Evolutionary conservation across 1,140 invertebrate species (phyloP), one percentile per base, ranked within the genome.

Genomic region (Mycetomoellerius zeteki): DNA sequence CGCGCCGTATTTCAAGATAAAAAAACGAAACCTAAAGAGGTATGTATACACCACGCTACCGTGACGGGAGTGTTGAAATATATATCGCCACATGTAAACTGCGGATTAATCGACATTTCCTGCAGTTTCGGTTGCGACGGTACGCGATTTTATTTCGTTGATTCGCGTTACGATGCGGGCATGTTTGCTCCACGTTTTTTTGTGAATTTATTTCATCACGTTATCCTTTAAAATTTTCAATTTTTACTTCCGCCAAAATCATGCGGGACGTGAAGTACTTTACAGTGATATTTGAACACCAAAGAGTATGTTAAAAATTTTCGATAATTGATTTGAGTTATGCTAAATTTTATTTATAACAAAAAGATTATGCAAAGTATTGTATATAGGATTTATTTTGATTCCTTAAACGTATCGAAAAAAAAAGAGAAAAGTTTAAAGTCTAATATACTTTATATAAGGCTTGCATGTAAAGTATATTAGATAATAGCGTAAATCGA

Each of bases 81-180:
- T 81, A 58, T 81, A 81, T 81, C 64, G n/a, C 8, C 65, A 56
- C 78, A 24, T 81, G 65, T 58, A 37, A 81, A 81, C 30, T 43
- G 33, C 65, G 21, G 16, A 14, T 71, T 81, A 81, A 81, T 81
- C 33, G 78, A 71, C 64, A 10, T 71, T 69, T 37, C 30, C 21
- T 50, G 21, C 50, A 56, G 62, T 69, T 54, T 56, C 16, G 62
- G 52, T 69, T 64, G 62, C 21, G n/a, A 30, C 64, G 47, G 4
- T 64, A 47, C 7, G 58, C 47, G n/a, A 80, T 69, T 67, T 69
- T 54, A 80, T 54, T 50, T 69, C 62, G n/a, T 10, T 47, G 21
- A 71, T 54, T 2, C 47, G 4, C 16, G 33, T 69, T 27, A 27
- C 21, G 24, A 71, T 30, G n/a, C 27, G 50, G 8, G 6, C 6